These are phyloP conservation scores for Parauchenoglanis ngamensis DNA, from an alignment of 2,797 vertebrate species.

Conservation along the genomic window DNA sequence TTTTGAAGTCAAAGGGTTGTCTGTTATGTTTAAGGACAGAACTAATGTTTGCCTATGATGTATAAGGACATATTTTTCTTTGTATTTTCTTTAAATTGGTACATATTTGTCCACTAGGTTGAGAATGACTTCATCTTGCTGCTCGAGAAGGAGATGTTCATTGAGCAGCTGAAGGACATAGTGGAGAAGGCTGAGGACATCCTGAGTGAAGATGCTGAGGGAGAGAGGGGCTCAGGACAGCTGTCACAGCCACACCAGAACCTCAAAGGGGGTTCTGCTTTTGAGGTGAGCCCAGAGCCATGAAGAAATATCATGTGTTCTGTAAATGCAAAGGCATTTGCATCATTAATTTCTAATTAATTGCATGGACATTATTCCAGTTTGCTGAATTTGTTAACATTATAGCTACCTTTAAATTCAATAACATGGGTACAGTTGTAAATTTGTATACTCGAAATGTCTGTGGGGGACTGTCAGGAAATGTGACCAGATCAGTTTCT, in stretches of 20 bases:
- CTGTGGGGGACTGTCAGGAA: not conserved
- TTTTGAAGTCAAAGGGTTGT: not conserved
- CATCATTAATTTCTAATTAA: not conserved
- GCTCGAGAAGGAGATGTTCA: constrained; percentile 93
- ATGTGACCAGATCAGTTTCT: not conserved
- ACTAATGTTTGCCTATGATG: not conserved
- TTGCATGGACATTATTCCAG: not conserved
- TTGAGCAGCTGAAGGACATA: constrained; percentile 97
- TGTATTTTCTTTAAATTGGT: not conserved
- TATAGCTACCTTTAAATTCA: not conserved
- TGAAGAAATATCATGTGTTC: not conserved
- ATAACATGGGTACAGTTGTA: not conserved
- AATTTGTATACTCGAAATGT: not conserved
- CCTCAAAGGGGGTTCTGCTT: constrained; percentile 50
- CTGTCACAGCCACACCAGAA: constrained; percentile 55
- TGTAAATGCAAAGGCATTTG: not conserved
- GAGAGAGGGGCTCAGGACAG: constrained; percentile 83
- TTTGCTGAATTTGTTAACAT: not conserved
- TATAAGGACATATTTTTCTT: not conserved
- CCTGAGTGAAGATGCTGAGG: constrained; percentile 91
- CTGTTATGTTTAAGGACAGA: not conserved
- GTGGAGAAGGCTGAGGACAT: constrained; percentile 98
- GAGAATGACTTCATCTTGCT: constrained; percentile 96
- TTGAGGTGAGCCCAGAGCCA: constrained; percentile 68
- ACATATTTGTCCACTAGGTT: constrained; percentile 74